These are phyloP conservation scores for Ascidia mentula DNA, from an alignment of 23 tunicate species.

Conservation along the genomic window DNA sequence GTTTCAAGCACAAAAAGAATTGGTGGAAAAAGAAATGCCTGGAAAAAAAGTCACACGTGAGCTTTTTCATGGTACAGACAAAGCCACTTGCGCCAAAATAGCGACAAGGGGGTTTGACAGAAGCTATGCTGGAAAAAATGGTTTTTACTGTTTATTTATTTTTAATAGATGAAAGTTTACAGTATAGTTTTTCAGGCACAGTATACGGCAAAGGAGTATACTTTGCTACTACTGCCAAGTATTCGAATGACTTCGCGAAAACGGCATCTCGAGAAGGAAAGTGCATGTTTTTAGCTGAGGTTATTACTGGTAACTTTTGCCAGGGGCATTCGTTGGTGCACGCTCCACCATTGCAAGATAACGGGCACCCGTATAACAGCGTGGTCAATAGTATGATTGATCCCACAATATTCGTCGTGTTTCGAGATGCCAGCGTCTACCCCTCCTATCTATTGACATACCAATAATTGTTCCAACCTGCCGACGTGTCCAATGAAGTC, in stretches of 20 bases:
- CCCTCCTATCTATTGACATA: background rate
- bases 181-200: slow-evolving; percentile 35
- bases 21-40: slow-evolving; percentile 43
- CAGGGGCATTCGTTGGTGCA: slow-evolving; percentile 16
- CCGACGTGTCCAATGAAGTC: too few species aligned
- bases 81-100: slow-evolving; percentile 32
- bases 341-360: background rate
- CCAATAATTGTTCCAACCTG: too few species aligned
- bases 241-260: slow-evolving; percentile 51
- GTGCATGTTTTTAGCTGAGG: slow-evolving; percentile 77
- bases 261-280: slow-evolving; percentile 9
- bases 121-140: slow-evolving; percentile 73
- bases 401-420: background rate
- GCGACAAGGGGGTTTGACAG: slow-evolving; percentile 63
- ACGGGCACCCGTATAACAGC: background rate
- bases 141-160: slow-evolving; percentile 2
- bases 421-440: background rate
- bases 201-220: slow-evolving; percentile 72
- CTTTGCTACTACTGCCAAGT: slow-evolving; percentile 50
- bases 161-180: too few species aligned
- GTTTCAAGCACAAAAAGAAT: slow-evolving; percentile 54
- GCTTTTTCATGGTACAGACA: slow-evolving; percentile 68
- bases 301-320: slow-evolving; percentile 66
- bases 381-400: background rate
- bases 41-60: slow-evolving; percentile 29